A percentile compares a stretch with the other conserved stretches of the same genome.
Conservation (phyloP, 1,140 invertebrate genomes). For the Diorhabda carinulata region DNA sequence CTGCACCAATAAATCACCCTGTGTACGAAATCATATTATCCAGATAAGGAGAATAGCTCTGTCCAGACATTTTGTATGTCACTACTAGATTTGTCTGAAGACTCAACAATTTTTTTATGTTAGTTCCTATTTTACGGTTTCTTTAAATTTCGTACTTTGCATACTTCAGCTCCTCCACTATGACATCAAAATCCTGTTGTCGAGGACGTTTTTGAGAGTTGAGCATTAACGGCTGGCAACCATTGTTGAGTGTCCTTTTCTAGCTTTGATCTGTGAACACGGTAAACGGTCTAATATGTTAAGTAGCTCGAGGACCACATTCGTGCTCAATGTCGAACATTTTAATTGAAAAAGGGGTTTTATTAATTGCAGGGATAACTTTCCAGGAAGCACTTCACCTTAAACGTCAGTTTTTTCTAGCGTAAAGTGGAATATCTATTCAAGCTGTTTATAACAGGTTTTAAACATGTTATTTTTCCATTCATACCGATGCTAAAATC, state of each 20-base stretch:
- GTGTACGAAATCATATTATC: no score
- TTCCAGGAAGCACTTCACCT: background rate
- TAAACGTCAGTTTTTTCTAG: background rate
- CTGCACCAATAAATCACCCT: no score
- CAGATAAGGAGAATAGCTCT: no score
- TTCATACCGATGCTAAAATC: no score
- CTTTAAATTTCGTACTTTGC: no score
- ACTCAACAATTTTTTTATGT: no score
- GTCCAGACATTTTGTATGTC: no score
- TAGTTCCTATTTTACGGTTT: no score
- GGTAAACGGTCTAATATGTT: constrained; percentile 12
- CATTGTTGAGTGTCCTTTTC: constrained; percentile 16
- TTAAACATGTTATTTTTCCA: background rate
- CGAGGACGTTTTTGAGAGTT: constrained; percentile 5
- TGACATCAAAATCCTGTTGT: background rate
- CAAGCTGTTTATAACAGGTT: background rate
- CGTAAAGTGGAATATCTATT: background rate
- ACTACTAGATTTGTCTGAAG: no score
- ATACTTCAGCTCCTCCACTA: background rate
- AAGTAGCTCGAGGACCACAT: constrained; percentile 14
- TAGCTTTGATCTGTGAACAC: constrained; percentile 14
- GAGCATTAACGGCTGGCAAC: background rate
- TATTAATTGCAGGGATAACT: constrained; percentile 15
- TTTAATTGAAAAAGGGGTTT: constrained; percentile 7
- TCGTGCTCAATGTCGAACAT: constrained; percentile 13